Conservation (phyloP, 2,113 vertebrate genomes). For the Elaphurus davidianus region DNA sequence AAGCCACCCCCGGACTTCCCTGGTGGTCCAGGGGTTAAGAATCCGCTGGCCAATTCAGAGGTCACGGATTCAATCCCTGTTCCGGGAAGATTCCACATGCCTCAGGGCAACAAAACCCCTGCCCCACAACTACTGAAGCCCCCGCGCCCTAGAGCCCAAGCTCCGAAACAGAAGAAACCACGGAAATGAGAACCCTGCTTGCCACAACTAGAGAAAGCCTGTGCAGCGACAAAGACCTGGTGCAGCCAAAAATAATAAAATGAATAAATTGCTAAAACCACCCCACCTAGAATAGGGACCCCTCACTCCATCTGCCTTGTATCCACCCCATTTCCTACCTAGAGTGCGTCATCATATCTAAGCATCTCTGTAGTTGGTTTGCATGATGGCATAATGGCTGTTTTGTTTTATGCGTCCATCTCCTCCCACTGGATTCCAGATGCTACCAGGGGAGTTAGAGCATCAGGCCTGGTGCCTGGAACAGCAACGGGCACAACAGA, state of each 20-base stretch:
- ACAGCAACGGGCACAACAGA: not conserved
- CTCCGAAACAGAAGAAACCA: not conserved
- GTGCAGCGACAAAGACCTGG: not conserved
- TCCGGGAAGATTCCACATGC: not conserved
- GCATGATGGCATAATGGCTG: not conserved
- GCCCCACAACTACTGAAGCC: not conserved
- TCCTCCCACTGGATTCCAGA: not conserved
- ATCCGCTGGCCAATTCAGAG: not conserved
- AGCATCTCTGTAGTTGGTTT: not conserved
- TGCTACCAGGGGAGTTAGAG: not conserved
- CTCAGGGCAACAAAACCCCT: not conserved
- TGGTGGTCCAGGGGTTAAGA: not conserved
- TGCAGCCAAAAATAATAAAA: not conserved
- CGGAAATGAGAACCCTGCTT: too few relatives aligned
- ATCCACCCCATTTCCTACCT: not conserved
- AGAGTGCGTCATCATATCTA: not conserved
- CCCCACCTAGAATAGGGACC: not conserved
- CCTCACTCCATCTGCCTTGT: not conserved
- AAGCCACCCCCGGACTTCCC: not conserved
- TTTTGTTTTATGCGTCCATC: not conserved
- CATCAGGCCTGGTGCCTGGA: not conserved
- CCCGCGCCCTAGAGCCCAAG: fast-evolving
- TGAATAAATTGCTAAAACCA: not conserved
- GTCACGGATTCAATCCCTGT: not conserved
- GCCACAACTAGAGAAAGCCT: not conserved